Percentiles rank a stretch among this genome's conserved stretches.
Conservation (phyloP, 37 sponge, comb jelly and placozoan genomes). For the Tethya wilhelma region DNA sequence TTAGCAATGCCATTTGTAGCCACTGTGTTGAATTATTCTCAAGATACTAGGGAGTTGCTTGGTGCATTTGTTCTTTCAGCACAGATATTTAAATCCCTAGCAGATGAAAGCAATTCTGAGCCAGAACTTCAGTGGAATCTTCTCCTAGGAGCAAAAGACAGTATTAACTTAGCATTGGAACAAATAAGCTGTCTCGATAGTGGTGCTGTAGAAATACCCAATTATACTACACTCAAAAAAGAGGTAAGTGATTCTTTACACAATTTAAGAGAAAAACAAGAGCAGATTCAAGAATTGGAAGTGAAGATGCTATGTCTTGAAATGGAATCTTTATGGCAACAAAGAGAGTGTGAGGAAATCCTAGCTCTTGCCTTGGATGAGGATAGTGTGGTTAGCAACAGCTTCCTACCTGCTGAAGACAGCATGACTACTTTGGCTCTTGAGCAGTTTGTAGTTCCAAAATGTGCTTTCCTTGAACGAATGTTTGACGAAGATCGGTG, state of each 20-base stretch:
- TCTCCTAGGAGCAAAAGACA: background rate
- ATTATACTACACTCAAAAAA: background rate
- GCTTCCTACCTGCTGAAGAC: background rate
- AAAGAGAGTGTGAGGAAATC: background rate
- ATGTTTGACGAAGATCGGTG: background rate
- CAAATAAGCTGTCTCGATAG: background rate
- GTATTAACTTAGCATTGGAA: background rate
- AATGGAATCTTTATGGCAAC: background rate
- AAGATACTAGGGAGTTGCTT: background rate
- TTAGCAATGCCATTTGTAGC: background rate
- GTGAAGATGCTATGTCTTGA: background rate
- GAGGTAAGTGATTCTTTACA: background rate
- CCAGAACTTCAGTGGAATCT: background rate
- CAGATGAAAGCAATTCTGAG: background rate
- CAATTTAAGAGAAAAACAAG: background rate
- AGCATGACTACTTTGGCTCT: background rate
- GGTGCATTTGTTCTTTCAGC: background rate
- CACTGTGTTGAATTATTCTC: background rate
- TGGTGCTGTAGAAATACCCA: background rate
- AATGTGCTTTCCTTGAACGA: background rate
- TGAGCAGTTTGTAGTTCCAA: background rate
- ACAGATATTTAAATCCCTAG: background rate
- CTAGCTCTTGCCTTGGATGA: background rate
- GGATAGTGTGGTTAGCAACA: background rate
- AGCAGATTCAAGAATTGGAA: background rate